Conservation (phyloP, 2,113 vertebrate species). For the Desmodus rotundus region DNA sequence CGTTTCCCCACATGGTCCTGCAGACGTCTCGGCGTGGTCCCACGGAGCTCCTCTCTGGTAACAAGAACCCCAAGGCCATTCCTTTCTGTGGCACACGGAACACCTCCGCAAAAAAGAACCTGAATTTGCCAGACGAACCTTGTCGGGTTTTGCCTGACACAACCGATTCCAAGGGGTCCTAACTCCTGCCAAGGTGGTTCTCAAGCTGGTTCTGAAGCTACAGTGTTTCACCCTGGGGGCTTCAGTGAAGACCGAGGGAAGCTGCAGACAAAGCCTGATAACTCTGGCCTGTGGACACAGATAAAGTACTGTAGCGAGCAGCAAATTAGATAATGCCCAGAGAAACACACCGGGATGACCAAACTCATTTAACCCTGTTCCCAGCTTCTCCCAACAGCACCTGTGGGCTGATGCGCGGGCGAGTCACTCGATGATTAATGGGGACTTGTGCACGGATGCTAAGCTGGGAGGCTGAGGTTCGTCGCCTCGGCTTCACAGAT, state of each 20-base stretch:
- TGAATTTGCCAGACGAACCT: not conserved
- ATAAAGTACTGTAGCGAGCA: not conserved
- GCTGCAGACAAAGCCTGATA: not conserved
- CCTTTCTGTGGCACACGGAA: not conserved
- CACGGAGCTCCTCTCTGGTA: not conserved
- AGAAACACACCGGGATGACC: not conserved
- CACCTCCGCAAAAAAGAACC: not conserved
- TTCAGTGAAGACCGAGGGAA: not conserved
- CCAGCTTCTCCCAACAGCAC: not conserved
- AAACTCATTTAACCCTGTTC: not conserved
- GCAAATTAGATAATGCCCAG: not conserved
- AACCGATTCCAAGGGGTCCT: not conserved
- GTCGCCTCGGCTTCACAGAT: not conserved
- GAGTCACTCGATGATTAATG: not conserved
- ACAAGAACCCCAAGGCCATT: not conserved
- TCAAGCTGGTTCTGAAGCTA: not conserved
- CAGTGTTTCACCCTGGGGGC: not conserved
- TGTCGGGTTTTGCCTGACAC: not conserved
- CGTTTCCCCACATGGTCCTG: not conserved
- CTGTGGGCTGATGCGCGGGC: fast-evolving
- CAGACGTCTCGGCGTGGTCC: not conserved
- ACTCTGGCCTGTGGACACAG: not conserved
- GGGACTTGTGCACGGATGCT: not conserved
- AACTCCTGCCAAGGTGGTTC: not conserved
- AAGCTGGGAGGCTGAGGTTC: not conserved